Conservation (phyloP, 92 coral and sea anemone genomes). For the Parazoanthus swiftii region DNA sequence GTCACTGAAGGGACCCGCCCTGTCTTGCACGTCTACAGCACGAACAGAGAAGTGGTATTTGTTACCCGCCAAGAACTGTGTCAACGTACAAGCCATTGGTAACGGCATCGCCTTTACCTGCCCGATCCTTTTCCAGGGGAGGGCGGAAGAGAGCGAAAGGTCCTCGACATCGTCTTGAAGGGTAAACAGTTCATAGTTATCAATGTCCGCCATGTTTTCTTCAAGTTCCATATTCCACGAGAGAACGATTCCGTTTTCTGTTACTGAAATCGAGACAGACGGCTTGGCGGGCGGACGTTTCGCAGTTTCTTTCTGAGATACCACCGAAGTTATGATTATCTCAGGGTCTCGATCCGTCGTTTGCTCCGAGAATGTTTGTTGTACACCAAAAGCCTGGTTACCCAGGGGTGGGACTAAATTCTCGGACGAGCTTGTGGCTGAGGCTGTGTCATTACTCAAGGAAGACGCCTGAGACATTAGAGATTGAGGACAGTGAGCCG, state of each 20-base stretch:
- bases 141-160: constrained; percentile 55
- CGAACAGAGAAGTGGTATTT: constrained; percentile 94
- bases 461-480: neutral
- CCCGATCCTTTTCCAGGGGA: constrained; percentile 92
- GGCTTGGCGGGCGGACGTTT: constrained; percentile 73
- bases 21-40: constrained; percentile 82
- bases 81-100: constrained; percentile 98
- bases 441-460: neutral
- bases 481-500: neutral
- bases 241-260: constrained; percentile 83
- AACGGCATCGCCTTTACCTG: constrained; percentile 87
- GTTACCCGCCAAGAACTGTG: constrained; percentile 92
- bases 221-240: constrained; percentile 89
- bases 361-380: neutral
- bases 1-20: constrained; percentile 89
- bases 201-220: constrained; percentile 62
- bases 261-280: constrained; percentile 78
- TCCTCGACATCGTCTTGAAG: constrained; percentile 75
- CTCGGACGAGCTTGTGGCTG: neutral
- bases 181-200: constrained; percentile 87
- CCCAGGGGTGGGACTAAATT: too few species aligned
- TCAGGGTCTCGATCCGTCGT: constrained; percentile 21
- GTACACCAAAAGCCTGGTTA: too few species aligned
- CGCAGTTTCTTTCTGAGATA: neutral
- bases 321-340: constrained; percentile 30